These are phyloP conservation scores for Cervus canadensis DNA, from an alignment of 2,113 vertebrate genomes.

Conservation along the genomic window DNA sequence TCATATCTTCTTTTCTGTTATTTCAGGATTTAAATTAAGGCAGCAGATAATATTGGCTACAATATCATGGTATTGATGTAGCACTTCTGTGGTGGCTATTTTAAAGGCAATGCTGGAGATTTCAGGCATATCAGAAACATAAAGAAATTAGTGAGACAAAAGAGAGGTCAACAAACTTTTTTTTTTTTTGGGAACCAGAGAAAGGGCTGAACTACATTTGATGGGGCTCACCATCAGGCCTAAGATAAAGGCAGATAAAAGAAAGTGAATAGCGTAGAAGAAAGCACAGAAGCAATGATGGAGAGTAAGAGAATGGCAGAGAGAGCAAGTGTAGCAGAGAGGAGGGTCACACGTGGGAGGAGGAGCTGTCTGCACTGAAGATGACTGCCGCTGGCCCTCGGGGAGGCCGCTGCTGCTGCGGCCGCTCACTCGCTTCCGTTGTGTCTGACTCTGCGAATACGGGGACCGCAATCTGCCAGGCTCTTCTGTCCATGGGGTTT, in stretches of 20 bases:
- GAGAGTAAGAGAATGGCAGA: neutral
- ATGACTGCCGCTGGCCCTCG: slow-evolving; percentile 3
- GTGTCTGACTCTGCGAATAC: fast-evolving
- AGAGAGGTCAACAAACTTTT: neutral
- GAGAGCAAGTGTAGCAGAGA: neutral
- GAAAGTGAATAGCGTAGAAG: neutral
- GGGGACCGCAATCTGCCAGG: neutral
- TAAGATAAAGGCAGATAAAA: neutral
- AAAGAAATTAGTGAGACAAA: neutral
- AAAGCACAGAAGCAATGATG: neutral
- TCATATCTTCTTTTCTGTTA: neutral
- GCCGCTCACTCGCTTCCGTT: neutral
- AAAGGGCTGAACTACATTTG: neutral
- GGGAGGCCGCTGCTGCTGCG: neutral
- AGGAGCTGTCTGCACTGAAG: neutral
- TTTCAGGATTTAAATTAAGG: neutral
- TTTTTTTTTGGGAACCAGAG: neutral
- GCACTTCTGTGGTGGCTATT: neutral
- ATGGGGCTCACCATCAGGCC: neutral
- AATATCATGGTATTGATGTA: neutral
- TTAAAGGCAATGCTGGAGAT: neutral
- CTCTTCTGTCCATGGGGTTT: neutral
- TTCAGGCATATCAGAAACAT: neutral
- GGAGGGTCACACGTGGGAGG: neutral
- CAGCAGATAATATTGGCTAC: neutral